Base-by-base conservation (phyloP, 2,797 vertebrate genomes). In the Petrocephalus sullivani region DNA sequence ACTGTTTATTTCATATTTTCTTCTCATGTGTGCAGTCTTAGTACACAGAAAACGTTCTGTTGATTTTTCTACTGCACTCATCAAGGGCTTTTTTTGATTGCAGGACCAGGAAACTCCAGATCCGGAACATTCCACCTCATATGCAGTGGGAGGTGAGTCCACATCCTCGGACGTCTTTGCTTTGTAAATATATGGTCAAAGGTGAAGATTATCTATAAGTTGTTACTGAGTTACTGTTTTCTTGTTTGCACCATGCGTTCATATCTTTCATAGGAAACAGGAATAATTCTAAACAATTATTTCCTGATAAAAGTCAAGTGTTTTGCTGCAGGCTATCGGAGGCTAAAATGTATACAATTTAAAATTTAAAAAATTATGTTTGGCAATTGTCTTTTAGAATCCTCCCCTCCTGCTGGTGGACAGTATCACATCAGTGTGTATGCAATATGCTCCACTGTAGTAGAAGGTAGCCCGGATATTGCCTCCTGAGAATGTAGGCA, bases 61-160 rank as follows among this genome's bases (percentile, higher is more conserved):
- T 81, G 75, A 81, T 75, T 41, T 75, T 41, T 75, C 41, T n/a
- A 49, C 75, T 81, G 41, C 46, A 49, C 75, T 81, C 75, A 21
- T 49, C 75, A 81, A 46, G 75, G 75, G 71, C 16, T 81, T 49
- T 81, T n/a, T 46, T 81, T 41, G 28, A 89, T 90, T 89, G 21
- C 93, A 99, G 98, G 96, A 98, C 97, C 93, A 96, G 97, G 93
- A 99, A 98, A 89, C 97, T 99, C 91, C 98, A 98, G 92, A 98
- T 99, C 93, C 94, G 97, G 91, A 99, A 98, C 93, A 99, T 98
- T 87, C 98, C 98, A 1, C 98, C 98, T 46, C 97, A 98, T 94
- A 95, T 99, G 92, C 97, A 97, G 91, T 99, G 98, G 97, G 98
- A 98, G 96, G 98, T 98, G 75, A 96, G 97, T 95, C 7, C 1